Evolutionary conservation across 2,797 vertebrate genomes (phyloP), one percentile per base, ranked within the genome.

Genomic region (Centroberyx gerrardi): DNA sequence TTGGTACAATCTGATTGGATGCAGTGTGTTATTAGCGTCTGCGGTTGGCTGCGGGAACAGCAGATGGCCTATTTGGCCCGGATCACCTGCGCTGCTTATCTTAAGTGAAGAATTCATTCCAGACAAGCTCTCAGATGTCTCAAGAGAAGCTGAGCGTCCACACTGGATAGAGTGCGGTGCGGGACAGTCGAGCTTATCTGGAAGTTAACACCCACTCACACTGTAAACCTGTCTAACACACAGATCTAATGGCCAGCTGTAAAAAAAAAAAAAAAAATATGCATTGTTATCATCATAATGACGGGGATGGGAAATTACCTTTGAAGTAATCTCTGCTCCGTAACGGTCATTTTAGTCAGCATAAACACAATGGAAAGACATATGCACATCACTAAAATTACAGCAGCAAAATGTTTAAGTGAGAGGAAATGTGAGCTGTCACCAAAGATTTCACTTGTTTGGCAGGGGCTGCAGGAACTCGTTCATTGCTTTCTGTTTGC

Each of bases 51-150:
- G 79, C 76, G 83, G 85, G 86, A 90, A 86, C 84, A 74, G 76
- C 88, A 90, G 88, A 91, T 88, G 87, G 84, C 82, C 85, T 83
- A 80, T 91, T 92, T 90, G 87, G 89, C 87, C 84, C 73, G 79
- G 82, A 86, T 90, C 91, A 93, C 92, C 90, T 91, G 83, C 55
- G 52, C 60, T 61, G 68, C 88, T 92, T 91, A 92, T 90, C 88
- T 90, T 79, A 92, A 90, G 84, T 90, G 79, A 85, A 87, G 77
- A 89, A 87, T 84, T 86, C 51, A 73, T 72, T 87, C 68, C 84
- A 49, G 42, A 68, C 74, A 81, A 90, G 65, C 74, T 62, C 62
- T 86, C 63, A 62, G 79, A 85, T 90, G 78, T 82, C 87, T 87
- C 31, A 72, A 59, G 76, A 85, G 22, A 88, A 80, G 73, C 72